These are phyloP conservation scores for Pseudorhombus dupliciocellatus DNA, from an alignment of 2,113 vertebrate species.

Conservation along the genomic window DNA sequence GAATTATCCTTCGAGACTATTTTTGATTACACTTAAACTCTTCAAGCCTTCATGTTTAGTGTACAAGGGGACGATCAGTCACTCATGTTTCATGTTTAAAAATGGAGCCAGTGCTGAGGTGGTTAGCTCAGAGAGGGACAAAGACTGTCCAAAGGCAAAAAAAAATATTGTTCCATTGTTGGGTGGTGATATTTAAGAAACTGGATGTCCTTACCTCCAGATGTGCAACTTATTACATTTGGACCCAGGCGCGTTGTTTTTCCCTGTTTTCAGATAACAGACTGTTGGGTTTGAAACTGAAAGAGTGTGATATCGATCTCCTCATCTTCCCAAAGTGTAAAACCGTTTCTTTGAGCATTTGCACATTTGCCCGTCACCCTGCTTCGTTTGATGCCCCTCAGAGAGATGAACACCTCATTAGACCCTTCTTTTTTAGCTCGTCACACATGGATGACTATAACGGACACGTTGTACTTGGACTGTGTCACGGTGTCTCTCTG, in stretches of 20 bases:
- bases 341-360: slow-evolving; percentile 6
- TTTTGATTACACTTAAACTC: no score
- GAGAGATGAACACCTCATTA: slow-evolving; percentile 51
- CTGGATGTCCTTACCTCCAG: no score
- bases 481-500: slow-evolving; percentile 66
- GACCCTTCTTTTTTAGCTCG: slow-evolving; percentile 36
- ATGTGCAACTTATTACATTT: no score
- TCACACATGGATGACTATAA: slow-evolving; percentile 64
- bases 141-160: no score
- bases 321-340: slow-evolving; percentile 2
- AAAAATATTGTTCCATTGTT: no score
- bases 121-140: no score
- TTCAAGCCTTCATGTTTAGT: no score
- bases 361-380: slow-evolving; percentile 7
- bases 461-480: slow-evolving; percentile 68
- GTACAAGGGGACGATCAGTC: no score
- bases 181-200: no score
- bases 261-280: neutral
- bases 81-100: no score
- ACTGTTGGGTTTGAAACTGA: neutral
- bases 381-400: slow-evolving; percentile 19
- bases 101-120: no score
- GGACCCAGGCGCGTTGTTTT: neutral
- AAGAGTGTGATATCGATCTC: neutral
- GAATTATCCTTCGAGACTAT: no score